Percentiles rank a stretch among this genome's conserved stretches.
Conservation (phyloP, 2,113 vertebrate species). For the Gymnocephalus cernua region DNA sequence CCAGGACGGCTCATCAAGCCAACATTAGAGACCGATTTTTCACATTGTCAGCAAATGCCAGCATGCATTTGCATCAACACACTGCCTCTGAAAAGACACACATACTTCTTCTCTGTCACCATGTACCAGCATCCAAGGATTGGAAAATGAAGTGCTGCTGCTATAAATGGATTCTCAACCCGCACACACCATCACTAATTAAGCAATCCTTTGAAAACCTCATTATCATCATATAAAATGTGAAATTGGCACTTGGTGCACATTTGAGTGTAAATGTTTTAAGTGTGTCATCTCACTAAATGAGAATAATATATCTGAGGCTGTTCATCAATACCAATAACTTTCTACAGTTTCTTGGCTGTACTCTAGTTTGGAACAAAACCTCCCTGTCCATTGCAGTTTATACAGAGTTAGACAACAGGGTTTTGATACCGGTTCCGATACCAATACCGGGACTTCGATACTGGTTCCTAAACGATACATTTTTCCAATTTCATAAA, state of each 20-base stretch:
- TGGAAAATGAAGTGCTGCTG: conserved; percentile 15
- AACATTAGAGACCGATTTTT: conserved; percentile 73
- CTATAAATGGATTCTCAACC: conserved; percentile 30
- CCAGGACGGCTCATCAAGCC: conserved; percentile 77
- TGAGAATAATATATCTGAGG: background rate
- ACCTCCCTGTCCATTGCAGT: background rate
- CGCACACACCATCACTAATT: conserved; percentile 27
- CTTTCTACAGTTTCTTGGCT: background rate
- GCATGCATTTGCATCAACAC: conserved; percentile 77
- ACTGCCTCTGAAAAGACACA: conserved; percentile 73
- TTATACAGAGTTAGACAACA: background rate
- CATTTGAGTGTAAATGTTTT: background rate
- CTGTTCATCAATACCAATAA: background rate
- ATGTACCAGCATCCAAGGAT: conserved; percentile 28
- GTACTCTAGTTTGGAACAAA: background rate
- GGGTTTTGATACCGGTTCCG: background rate
- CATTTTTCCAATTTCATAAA: no score
- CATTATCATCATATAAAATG: conserved; percentile 15
- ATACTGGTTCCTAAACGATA: no score
- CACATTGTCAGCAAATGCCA: conserved; percentile 82
- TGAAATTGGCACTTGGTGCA: background rate
- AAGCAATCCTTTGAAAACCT: conserved; percentile 32
- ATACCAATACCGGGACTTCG: no score
- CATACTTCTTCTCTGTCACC: conserved; percentile 44
- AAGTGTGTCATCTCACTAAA: background rate